Conservation (phyloP, 2,797 vertebrate species). For the Cyclopterus lumpus region DNA sequence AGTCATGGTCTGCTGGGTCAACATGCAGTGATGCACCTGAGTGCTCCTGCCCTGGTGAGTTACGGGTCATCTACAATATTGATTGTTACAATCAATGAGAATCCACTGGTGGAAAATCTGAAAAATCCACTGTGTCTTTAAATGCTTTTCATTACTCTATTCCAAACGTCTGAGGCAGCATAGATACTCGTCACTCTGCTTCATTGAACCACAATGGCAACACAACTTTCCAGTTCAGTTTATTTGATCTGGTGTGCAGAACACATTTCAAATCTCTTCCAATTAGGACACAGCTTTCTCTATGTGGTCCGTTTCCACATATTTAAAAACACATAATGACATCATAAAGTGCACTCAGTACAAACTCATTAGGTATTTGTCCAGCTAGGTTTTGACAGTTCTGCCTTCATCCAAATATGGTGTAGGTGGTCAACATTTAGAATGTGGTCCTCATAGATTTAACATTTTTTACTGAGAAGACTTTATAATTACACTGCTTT, state of each 20-base stretch:
- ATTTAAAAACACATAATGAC: background rate
- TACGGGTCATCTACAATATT: slow-evolving; percentile 21
- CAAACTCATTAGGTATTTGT: background rate
- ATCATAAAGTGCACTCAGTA: background rate
- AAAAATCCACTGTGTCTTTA: background rate
- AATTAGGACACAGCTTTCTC: background rate
- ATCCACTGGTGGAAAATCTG: background rate
- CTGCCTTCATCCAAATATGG: too few relatives aligned
- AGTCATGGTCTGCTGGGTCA: slow-evolving; percentile 14
- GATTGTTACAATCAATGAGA: slow-evolving; percentile 38
- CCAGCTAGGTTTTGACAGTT: too few relatives aligned
- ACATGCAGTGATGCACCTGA: slow-evolving; percentile 12
- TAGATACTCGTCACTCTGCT: background rate
- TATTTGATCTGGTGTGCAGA: background rate
- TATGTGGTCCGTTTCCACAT: background rate
- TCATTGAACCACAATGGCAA: background rate
- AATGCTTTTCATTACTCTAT: background rate
- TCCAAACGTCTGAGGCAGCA: background rate
- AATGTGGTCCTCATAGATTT: background rate
- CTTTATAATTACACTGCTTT: too few relatives aligned
- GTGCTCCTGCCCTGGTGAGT: background rate
- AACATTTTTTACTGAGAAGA: background rate
- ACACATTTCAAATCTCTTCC: background rate
- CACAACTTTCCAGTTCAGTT: background rate
- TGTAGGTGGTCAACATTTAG: too few relatives aligned